Base-by-base conservation (phyloP, 2,888 invertebrate genomes). In the Oasisia sp. region DNA sequence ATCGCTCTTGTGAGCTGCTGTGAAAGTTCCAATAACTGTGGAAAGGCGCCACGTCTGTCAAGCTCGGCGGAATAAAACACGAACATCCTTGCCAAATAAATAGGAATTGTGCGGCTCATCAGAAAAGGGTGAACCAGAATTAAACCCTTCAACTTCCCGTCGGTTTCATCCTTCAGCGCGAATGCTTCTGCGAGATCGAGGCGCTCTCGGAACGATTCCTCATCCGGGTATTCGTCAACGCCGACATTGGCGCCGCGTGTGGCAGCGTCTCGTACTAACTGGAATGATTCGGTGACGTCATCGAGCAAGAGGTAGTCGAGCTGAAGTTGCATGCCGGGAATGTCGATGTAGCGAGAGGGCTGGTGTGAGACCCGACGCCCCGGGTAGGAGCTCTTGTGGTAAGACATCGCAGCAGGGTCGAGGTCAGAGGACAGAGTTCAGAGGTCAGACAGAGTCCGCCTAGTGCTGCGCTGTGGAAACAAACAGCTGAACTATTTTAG, bases 311-410 rank as follows among this genome's bases (percentile, higher is more conserved):
- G 74, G 19, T 74, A 74, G 74, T 74, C 74, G 74, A 74, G 74
- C 27, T 74, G 74, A 74, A 74, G 74, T 74, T 74, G 74, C 74
- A 74, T 27, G 74, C 74, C 74, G 74, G 74, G 74, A 74, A 74
- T n/a, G 74, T 74, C 74, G 74, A 3, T 0, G 74, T 74, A 74
- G 74, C 27, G 74, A 74, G 19, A 74, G 74, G 74, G 74, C 27
- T 27, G 74, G 27, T 74, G 74, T 74, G 74, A 19, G 74, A 74
- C 19, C 14, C 74, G 74, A 7, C 74, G 74, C 7, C 74, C 74
- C 74, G 74, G 74, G 27, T 74, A 74, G 27, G 19, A 27, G 74
- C 74, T 74, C 74, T 74, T 27, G 74, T 74, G 74, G 74, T 74
- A 74, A 27, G 74, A 27, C 74, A 74, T 74, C 27, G 74, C n/a